phyloP scores from a whole-genome alignment of 1,140 invertebrate species.

The Triops cancriformis region DNA sequence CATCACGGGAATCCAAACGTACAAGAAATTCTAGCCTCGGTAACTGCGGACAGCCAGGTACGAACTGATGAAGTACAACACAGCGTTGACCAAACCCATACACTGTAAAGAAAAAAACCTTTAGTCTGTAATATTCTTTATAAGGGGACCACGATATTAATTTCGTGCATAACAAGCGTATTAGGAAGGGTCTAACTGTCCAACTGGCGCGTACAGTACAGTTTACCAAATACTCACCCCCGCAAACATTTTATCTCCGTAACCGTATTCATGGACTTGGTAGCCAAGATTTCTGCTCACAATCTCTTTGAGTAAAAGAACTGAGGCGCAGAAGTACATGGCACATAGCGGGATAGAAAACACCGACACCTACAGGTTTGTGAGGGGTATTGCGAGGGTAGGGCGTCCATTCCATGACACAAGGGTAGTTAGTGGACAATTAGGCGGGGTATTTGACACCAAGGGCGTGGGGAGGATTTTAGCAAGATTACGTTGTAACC shows the following conservation, averaged over 20 bases:
- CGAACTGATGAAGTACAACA: constrained; percentile 62
- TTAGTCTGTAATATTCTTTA: background rate
- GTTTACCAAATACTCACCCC: constrained; percentile 31
- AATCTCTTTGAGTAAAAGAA: constrained; percentile 22
- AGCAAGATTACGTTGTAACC: constrained; percentile 18
- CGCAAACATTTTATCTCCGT: constrained; percentile 31
- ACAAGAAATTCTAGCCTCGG: constrained; percentile 47
- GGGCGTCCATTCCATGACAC: constrained; percentile 20
- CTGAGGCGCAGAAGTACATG: constrained; percentile 31
- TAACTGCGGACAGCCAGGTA: constrained; percentile 61
- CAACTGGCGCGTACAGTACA: background rate
- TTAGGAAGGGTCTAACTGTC: background rate
- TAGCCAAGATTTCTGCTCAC: constrained; percentile 23
- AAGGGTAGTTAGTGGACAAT: constrained; percentile 16
- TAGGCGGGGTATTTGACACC: background rate
- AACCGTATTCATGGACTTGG: constrained; percentile 29
- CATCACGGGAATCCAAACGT: background rate
- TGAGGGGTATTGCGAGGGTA: constrained; percentile 9
- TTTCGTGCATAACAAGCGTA: background rate
- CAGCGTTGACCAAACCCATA: constrained; percentile 58
- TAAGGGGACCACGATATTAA: background rate
- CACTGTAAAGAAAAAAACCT: constrained; percentile 46
- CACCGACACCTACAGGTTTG: constrained; percentile 28
- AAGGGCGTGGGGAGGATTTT: background rate
- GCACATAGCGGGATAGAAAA: constrained; percentile 29